phyloP scores from a whole-genome alignment of 2,888 invertebrate species.

The Odiellus spinosus region DNA sequence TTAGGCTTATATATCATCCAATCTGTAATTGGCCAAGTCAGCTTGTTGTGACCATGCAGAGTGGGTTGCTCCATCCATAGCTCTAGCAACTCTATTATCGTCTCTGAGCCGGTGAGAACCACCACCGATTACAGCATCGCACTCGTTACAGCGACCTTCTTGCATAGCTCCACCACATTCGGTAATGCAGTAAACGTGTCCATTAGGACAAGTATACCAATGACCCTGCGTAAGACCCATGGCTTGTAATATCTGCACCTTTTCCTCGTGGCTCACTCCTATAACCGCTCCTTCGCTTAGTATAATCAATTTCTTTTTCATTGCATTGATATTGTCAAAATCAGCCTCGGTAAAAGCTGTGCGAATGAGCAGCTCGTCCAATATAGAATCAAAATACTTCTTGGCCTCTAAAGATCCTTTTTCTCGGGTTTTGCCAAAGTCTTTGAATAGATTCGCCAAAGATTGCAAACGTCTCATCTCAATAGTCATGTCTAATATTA shows the following conservation, averaged over 20 bases:
- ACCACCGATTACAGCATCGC: constrained; percentile 40
- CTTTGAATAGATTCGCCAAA: too few relatives aligned
- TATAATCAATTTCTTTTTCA: too few relatives aligned
- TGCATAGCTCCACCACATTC: constrained; percentile 50
- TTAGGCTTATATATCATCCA: neutral
- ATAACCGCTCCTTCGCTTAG: too few relatives aligned
- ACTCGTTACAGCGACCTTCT: constrained; percentile 40
- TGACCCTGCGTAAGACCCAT: constrained; percentile 41
- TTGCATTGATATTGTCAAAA: too few relatives aligned
- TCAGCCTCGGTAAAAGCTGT: too few relatives aligned
- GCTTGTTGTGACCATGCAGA: constrained; percentile 23
- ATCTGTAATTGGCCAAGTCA: constrained; percentile 8
- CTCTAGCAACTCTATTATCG: constrained; percentile 33
- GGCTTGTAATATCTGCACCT: constrained; percentile 39
- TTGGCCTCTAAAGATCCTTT: too few relatives aligned
- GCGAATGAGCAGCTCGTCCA: too few relatives aligned
- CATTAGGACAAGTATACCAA: constrained; percentile 56
- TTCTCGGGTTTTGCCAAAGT: too few relatives aligned
- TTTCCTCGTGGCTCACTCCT: constrained; percentile 34
- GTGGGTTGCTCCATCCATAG: constrained; percentile 29
- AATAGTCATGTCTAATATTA: too few relatives aligned
- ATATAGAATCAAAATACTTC: too few relatives aligned
- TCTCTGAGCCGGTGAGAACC: constrained; percentile 33
- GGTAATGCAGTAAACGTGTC: constrained; percentile 47
- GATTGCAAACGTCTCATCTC: too few relatives aligned